These are phyloP conservation scores for Epinotia demarniana DNA, from an alignment of 2,888 invertebrate genomes.

Conservation along the genomic window DNA sequence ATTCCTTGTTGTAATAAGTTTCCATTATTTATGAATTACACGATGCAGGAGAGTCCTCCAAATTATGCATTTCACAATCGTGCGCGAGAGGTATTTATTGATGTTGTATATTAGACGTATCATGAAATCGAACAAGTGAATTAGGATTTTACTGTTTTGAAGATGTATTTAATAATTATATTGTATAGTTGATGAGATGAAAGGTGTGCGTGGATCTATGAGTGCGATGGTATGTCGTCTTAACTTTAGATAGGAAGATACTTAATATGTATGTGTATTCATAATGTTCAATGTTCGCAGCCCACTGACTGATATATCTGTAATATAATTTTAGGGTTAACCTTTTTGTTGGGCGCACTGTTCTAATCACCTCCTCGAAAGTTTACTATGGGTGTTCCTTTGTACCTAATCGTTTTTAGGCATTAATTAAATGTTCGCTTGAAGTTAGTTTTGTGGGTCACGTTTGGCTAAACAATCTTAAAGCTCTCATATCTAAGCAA, in stretches of 20 bases:
- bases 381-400: conserved; percentile 6
- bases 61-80: conserved; percentile 71
- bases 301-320: conserved; percentile 80
- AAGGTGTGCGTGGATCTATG: conserved; percentile 33
- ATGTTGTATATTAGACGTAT: conserved; percentile 74
- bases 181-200: conserved; percentile 51
- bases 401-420: background rate
- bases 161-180: conserved; percentile 55
- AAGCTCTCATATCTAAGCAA: background rate
- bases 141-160: conserved; percentile 60
- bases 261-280: conserved; percentile 41
- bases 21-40: conserved; percentile 62
- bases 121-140: conserved; percentile 80
- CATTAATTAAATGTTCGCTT: background rate
- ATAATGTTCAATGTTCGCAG: conserved; percentile 56
- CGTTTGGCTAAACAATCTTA: background rate
- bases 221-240: conserved; percentile 46
- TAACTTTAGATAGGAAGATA: conserved; percentile 66
- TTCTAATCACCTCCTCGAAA: conserved; percentile 18
- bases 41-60: conserved; percentile 56
- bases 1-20: conserved; percentile 57
- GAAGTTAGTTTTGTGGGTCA: background rate
- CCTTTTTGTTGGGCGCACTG: conserved; percentile 64
- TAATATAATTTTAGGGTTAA: conserved; percentile 72
- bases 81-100: conserved; percentile 64